Percentiles rank a stretch among this genome's conserved stretches.
Evolutionary conservation across 2,888 invertebrate species (phyloP).

Genomic region (Petrolisthes cinctipes): DNA sequence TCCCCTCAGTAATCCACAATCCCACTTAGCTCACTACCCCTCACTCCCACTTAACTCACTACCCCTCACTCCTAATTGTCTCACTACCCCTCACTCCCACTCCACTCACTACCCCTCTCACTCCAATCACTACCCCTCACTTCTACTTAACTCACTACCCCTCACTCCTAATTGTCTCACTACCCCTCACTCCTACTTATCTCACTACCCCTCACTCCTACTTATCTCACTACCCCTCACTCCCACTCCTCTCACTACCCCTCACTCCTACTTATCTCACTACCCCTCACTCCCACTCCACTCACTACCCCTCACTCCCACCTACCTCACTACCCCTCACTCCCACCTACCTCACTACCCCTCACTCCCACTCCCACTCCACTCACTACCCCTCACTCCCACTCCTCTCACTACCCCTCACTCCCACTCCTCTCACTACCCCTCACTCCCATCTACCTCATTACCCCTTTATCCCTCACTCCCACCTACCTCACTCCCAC

Average conservation of each 20-base stretch:
- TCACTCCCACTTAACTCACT: neutral
- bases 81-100: neutral
- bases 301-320: neutral
- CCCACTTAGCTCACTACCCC: neutral
- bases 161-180: neutral
- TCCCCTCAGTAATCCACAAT: neutral
- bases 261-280: neutral
- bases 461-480: neutral
- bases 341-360: neutral
- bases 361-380: too few relatives aligned
- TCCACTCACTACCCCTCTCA: neutral
- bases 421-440: neutral
- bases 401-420: neutral
- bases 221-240: neutral
- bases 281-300: neutral
- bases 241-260: neutral
- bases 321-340: neutral
- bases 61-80: neutral
- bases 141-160: neutral
- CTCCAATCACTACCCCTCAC: neutral
- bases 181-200: neutral
- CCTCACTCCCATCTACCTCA: neutral
- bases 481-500: neutral
- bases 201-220: neutral
- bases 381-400: neutral